Conservation (phyloP, 2,888 invertebrate genomes). For the Erpobdella octoculata region DNA sequence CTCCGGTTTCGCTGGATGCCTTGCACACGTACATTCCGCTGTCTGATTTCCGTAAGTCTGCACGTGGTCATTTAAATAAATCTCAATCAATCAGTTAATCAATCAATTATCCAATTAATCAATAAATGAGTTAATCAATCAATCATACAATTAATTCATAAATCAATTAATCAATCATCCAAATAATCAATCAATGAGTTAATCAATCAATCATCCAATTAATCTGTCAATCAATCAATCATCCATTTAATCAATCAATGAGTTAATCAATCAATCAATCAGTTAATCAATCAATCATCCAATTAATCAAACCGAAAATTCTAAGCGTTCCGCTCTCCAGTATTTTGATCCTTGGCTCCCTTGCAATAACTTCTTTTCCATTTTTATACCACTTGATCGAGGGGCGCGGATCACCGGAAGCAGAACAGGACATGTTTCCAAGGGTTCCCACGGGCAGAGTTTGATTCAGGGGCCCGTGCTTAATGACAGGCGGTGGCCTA, state of each 20-base stretch:
- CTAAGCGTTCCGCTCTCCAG: slow-evolving; percentile 33
- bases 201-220: too few species aligned
- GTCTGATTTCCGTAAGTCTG: slow-evolving; percentile 64
- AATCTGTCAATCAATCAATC: too few species aligned
- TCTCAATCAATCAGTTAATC: too few species aligned
- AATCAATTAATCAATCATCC: too few species aligned
- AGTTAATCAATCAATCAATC: too few species aligned
- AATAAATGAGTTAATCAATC: too few species aligned
- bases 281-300: too few species aligned
- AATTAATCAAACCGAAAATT: slow-evolving; percentile 30
- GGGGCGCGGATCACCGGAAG: slow-evolving; percentile 63
- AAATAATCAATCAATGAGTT: too few species aligned
- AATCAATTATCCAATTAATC: too few species aligned
- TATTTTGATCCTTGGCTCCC: slow-evolving; percentile 27
- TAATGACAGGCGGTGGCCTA: slow-evolving; percentile 69
- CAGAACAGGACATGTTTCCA: slow-evolving; percentile 72
- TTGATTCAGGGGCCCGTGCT: slow-evolving; percentile 77
- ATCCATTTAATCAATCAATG: too few species aligned
- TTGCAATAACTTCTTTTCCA: slow-evolving; percentile 20
- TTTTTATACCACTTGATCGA: slow-evolving; percentile 63
- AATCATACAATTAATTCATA: too few species aligned
- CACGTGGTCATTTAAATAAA: too few species aligned
- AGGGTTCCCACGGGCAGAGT: slow-evolving; percentile 70
- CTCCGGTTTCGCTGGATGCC: slow-evolving; percentile 70
- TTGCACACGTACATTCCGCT: slow-evolving; percentile 73